A percentile compares a stretch with the other conserved stretches of the same genome.
Evolutionary conservation across 2,113 vertebrate genomes (phyloP).

Genomic region (Myotis yumanensis): DNA sequence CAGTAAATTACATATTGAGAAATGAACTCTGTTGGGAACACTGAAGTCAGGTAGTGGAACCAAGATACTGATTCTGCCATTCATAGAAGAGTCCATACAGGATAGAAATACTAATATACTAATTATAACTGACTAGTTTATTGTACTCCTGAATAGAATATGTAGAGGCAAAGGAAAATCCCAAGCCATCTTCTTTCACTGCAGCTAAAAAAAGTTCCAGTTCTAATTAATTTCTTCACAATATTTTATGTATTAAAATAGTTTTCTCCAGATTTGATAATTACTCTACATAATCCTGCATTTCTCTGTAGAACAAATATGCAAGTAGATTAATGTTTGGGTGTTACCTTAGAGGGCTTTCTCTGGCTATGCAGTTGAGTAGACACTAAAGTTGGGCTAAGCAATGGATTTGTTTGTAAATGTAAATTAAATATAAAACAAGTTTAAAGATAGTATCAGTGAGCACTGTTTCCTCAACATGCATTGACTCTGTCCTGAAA

Average conservation of each 20-base stretch:
- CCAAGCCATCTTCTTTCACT: not conserved
- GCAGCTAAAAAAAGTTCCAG: not conserved
- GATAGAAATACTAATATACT: not conserved
- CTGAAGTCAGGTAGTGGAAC: not conserved
- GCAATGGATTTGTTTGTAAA: not conserved
- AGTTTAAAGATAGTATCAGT: not conserved
- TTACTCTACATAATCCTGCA: not conserved
- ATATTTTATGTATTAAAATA: not conserved
- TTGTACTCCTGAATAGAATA: not conserved
- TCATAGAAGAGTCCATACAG: not conserved
- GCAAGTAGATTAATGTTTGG: not conserved
- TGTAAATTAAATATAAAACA: slow-evolving; percentile 16
- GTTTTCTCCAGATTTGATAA: not conserved
- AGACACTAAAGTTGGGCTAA: not conserved
- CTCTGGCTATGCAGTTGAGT: not conserved
- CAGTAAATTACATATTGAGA: not conserved
- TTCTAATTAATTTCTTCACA: not conserved
- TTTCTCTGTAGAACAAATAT: not conserved
- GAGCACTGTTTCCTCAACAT: not conserved
- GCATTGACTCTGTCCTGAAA: not conserved
- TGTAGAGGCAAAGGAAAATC: not conserved
- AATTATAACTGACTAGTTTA: not conserved
- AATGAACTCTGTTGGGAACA: not conserved
- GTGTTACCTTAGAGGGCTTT: not conserved
- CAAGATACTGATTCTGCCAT: not conserved